Base-by-base conservation (phyloP, 2,113 vertebrate genomes). In the Electrona antarctica region DNA sequence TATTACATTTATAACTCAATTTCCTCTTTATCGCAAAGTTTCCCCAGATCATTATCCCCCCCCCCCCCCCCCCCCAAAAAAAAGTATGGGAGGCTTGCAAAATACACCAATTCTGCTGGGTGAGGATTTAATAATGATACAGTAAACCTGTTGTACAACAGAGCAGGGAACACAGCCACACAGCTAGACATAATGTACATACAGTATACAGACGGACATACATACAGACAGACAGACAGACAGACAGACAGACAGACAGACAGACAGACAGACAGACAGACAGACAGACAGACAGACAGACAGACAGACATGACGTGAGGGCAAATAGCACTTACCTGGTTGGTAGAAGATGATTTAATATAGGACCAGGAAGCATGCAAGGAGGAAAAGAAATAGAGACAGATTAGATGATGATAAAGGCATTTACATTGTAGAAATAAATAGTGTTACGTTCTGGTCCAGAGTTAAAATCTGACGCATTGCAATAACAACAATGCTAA, bases 251-350 rank as follows among this genome's bases (percentile, higher is more conserved):
- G 52, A 55, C 61, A 50, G 14, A 49, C 45, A 63, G 45, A 64
- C 47, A 28, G 45, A 12, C 47, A 64, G 46, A 50, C 47, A 49
- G 46, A 10, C 8, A 6, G 5, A 15, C 45, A 14, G 13, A 47
- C 61, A 50, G 33, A 62, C 13, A 48, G 33, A n/a, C 59, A 14
- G 29, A 46, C 59, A 61, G 29, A 61, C 60, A 61, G 12, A 47
- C 60, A 62, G 10, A 47, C 60, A 45, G 10, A 47, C 8, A 49
- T 1, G n/a, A n/a, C 6, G 11, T n/a, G 54, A 67, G 61, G 60
- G 5, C 65, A 68, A 65, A 61, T 0, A 69, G 79, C 13, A 69
- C 88, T 90, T 82, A 90, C 88, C 88, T 88, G 67, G 21, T 80
- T 55, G 14, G 78, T 33, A 3, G 68, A 64, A 45, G 8, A 47